A percentile compares a stretch with the other conserved stretches of the same genome.
Evolutionary conservation across 2,113 vertebrate genomes (phyloP).

Genomic region (Pseudorectes ferrugineus): DNA sequence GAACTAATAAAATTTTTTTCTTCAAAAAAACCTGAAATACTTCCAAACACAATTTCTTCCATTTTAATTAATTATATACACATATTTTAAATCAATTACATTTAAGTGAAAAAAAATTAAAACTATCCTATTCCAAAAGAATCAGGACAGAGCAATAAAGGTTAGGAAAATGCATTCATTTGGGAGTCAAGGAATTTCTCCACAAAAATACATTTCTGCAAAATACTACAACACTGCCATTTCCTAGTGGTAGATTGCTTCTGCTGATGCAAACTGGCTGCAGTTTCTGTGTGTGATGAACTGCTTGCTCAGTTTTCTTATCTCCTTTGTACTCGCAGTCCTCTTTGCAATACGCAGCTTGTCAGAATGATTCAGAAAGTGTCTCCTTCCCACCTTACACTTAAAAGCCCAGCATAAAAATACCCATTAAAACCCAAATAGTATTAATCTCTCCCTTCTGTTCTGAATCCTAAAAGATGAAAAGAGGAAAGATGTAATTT

Average conservation of each 20-base stretch:
- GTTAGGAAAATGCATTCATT: background rate
- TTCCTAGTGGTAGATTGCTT: background rate
- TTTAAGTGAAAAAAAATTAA: background rate
- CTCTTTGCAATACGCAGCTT: background rate
- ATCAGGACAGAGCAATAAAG: background rate
- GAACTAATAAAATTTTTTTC: background rate
- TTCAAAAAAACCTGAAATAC: background rate
- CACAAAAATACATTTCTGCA: background rate
- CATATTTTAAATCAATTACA: background rate
- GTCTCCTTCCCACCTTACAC: background rate
- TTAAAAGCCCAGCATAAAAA: background rate
- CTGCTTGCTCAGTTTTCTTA: background rate
- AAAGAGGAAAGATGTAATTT: conserved; percentile 19
- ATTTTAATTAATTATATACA: background rate
- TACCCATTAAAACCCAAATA: background rate
- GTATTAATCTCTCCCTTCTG: background rate
- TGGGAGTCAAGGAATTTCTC: background rate
- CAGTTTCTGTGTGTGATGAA: background rate
- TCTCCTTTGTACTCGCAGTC: background rate
- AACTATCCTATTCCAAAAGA: background rate
- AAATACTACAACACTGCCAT: background rate
- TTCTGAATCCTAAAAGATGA: background rate
- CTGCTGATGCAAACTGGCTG: background rate
- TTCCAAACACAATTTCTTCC: background rate
- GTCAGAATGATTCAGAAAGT: background rate